These are phyloP conservation scores for Hydrochoerus hydrochaeris DNA, from an alignment of 2,113 vertebrate species.

Conservation along the genomic window DNA sequence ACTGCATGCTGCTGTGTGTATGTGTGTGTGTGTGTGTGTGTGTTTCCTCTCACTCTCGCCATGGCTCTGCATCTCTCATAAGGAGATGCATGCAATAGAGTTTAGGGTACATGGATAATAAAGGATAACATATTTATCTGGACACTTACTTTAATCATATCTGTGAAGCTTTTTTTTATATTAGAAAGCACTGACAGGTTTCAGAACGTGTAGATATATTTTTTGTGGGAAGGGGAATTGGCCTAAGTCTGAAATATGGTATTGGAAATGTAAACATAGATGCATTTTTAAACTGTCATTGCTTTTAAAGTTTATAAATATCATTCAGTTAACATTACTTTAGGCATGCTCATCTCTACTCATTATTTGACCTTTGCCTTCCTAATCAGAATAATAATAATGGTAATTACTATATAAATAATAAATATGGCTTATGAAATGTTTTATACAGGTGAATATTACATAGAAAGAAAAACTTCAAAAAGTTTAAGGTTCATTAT, in stretches of 20 bases:
- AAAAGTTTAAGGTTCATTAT: not conserved
- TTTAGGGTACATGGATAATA: not conserved
- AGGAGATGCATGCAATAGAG: not conserved
- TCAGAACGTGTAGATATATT: fast-evolving
- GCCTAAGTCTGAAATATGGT: not conserved
- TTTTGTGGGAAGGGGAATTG: fast-evolving
- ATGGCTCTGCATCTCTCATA: not conserved
- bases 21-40: not conserved
- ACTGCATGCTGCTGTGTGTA: not conserved
- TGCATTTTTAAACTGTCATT: not conserved
- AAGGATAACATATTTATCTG: not conserved
- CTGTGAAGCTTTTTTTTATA: not conserved
- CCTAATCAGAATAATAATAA: not conserved
- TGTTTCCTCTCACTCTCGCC: not conserved
- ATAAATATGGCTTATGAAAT: not conserved
- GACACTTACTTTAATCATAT: not conserved
- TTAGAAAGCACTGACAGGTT: not conserved
- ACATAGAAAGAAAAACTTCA: not conserved
- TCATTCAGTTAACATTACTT: not conserved
- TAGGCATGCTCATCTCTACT: not conserved
- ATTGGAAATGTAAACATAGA: not conserved
- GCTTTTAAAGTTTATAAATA: not conserved
- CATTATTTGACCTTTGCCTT: not conserved
- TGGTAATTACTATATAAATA: not conserved
- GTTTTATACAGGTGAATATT: not conserved